Base-by-base conservation (phyloP, 2,888 invertebrate genomes). In the Lypha dubia region DNA sequence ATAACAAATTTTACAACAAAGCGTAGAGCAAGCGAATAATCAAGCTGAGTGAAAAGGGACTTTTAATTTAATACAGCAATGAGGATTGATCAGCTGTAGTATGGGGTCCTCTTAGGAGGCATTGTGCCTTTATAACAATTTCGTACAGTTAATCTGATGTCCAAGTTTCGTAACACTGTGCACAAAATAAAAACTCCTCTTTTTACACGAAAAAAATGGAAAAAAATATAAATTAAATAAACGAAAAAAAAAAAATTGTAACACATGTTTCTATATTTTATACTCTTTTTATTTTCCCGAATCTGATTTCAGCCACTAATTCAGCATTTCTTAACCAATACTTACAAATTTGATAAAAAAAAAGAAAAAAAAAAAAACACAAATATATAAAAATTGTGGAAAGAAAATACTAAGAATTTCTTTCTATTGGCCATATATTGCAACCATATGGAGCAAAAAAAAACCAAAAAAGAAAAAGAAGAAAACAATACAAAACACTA, bases 291-390 rank as follows among this genome's bases (percentile, higher is more conserved):
- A 22, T 28, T 46, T 5, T 24, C 32, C 68, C 49, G 62, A 81
- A 81, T 74, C 81, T 49, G 77, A 77, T 81, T 81, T 80, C 63
- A 74, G 73, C 77, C 73, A 81, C 84, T 84, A 84, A 81, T 79
- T 84, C 84, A 81, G 68, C 73, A 81, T 84, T 81, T 73, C 63
- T 51, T 77, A 70, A 51, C 77, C 77, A 73, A 81, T 60, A 58
- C 75, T 28, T 73, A 51, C 17, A 44, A 63, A 35, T 38, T 15
- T 1, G 11, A 41, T 17, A 65, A 28, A 74, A 76, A 67, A 53
- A 11, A 38, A 6, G 3, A 38, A 24, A 28, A 20, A 38, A n/a
- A n/a, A n/a, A n/a, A n/a, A n/a, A n/a, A n/a, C n/a, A 41, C 9
- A 35, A 58, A 41, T n/a, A 13, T 22, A 15, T n/a, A 32, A 74